These are phyloP conservation scores for Archivesica marissinica DNA, from an alignment of 1,140 invertebrate genomes.

Conservation along the genomic window DNA sequence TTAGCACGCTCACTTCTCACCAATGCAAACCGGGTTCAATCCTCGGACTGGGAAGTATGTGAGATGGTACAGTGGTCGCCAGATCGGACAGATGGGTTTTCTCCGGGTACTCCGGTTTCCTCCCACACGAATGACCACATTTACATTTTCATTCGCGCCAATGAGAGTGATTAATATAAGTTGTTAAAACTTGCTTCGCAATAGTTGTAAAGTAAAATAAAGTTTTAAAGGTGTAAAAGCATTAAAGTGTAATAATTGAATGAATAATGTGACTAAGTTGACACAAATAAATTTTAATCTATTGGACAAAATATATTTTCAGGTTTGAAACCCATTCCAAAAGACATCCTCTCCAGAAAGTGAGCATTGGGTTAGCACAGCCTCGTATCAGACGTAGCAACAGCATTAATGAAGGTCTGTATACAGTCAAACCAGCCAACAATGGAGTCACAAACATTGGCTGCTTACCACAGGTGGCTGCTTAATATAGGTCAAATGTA, in stretches of 20 bases:
- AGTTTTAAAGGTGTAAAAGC: background rate
- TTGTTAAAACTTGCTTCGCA: background rate
- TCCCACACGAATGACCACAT: background rate
- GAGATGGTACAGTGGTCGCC: no score
- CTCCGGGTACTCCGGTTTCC: no score
- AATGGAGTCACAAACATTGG: no score
- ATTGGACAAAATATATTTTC: background rate
- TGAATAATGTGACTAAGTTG: background rate
- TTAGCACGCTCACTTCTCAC: no score
- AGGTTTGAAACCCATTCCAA: constrained; percentile 3
- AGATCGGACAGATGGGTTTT: no score
- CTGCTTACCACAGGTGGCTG: no score
- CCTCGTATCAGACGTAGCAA: constrained; percentile 13
- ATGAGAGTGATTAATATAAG: background rate
- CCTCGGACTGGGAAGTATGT: no score
- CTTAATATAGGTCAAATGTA: no score
- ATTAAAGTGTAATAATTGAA: background rate
- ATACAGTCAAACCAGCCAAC: no score
- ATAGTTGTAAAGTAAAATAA: background rate
- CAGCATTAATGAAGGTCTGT: no score
- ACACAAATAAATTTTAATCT: background rate
- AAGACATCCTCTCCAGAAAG: constrained; percentile 21
- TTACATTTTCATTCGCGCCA: background rate
- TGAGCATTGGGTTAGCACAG: constrained; percentile 45
- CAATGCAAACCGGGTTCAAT: no score